A percentile compares a stretch with the other conserved stretches of the same genome.
phyloP scores from a whole-genome alignment of 2,888 invertebrate genomes.

The Archips xylosteana region DNA sequence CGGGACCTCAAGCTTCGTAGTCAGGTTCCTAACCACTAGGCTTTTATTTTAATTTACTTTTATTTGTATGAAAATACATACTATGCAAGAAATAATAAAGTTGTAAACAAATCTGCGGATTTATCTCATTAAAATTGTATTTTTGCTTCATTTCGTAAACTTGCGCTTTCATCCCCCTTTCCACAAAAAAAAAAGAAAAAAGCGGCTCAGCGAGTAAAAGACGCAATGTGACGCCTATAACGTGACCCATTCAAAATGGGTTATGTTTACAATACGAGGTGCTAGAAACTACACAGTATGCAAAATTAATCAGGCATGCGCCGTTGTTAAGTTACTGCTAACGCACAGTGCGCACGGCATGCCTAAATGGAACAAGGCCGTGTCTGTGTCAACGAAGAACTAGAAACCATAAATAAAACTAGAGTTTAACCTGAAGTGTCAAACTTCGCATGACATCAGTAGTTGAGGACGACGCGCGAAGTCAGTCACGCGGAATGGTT shows the following conservation, averaged over 20 bases:
- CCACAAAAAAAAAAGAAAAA: neutral
- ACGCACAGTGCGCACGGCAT: constrained; percentile 20
- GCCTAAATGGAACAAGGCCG: constrained; percentile 32
- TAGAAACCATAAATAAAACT: constrained; percentile 24
- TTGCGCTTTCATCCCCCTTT: too few relatives aligned
- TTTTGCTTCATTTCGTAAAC: too few relatives aligned
- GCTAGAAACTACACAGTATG: constrained; percentile 27
- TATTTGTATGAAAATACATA: too few relatives aligned
- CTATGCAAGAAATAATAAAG: too few relatives aligned
- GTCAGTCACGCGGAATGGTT: neutral
- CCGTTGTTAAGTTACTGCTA: constrained; percentile 8
- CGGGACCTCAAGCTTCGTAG: too few relatives aligned
- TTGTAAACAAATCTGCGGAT: too few relatives aligned
- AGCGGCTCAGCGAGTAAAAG: neutral
- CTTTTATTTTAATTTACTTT: too few relatives aligned
- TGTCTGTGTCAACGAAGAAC: constrained; percentile 31
- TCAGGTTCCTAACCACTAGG: too few relatives aligned
- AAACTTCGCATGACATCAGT: constrained; percentile 4
- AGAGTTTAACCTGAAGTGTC: neutral
- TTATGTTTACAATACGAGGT: constrained; percentile 13
- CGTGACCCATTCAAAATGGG: constrained; percentile 18
- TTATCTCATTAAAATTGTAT: too few relatives aligned
- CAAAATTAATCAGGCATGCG: constrained; percentile 33
- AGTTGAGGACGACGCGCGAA: neutral
- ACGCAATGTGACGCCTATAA: neutral